Evolutionary conservation across 1,140 invertebrate genomes (phyloP).

Genomic region (Telenomus remus): DNA sequence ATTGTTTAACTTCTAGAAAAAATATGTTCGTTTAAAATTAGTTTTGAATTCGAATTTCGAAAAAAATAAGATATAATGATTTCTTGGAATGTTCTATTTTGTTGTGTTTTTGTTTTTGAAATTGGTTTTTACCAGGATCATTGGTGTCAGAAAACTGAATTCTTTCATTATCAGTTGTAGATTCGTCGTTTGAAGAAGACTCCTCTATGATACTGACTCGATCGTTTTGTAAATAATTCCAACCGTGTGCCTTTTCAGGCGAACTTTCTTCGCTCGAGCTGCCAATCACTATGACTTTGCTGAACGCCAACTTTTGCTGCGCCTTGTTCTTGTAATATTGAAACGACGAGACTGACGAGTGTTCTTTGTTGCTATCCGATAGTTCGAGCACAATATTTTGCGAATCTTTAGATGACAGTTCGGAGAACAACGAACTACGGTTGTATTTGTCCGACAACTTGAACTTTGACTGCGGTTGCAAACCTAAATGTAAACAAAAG

Average conservation of each 20-base stretch:
- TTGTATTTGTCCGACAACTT: not conserved
- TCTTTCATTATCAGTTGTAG: conserved; percentile 44
- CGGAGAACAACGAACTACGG: not conserved
- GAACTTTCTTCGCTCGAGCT: not conserved
- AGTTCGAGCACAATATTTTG: not conserved
- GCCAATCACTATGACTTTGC: not conserved
- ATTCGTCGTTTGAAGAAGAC: conserved; percentile 52
- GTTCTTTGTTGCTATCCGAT: not conserved
- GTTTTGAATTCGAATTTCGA: no score
- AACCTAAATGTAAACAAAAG: no score
- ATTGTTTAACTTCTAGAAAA: not conserved
- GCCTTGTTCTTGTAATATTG: not conserved
- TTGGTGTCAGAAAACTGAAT: conserved; percentile 20
- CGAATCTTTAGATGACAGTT: not conserved
- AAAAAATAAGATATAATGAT: no score
- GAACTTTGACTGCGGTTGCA: no score
- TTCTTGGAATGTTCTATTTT: no score
- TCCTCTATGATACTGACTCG: conserved; percentile 38
- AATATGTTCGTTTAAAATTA: no score
- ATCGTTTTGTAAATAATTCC: conserved; percentile 4
- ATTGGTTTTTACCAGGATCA: conserved; percentile 15
- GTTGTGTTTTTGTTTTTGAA: conserved; percentile 27
- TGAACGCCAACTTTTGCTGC: not conserved
- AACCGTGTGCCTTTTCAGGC: not conserved
- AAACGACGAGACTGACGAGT: not conserved